Conservation (phyloP, 2,888 invertebrate species). For the Danaus chrysippus region DNA sequence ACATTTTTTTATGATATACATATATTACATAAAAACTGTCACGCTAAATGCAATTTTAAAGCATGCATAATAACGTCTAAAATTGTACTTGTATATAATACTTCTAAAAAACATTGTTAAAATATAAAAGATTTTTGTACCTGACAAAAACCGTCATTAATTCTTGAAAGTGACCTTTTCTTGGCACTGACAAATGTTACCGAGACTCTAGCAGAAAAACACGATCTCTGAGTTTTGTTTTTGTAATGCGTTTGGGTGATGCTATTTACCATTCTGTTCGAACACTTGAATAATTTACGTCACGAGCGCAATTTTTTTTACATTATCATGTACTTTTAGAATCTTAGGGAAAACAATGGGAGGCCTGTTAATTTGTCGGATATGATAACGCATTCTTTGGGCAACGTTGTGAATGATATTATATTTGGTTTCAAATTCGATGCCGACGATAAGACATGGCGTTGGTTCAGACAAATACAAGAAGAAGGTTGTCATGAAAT, state of each 20-base stretch:
- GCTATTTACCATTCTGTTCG: constrained; percentile 3
- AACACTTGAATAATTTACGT: constrained; percentile 15
- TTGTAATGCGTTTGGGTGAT: constrained; percentile 30
- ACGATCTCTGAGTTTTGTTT: constrained; percentile 39
- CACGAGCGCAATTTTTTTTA: constrained; percentile 21
- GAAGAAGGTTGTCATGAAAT: constrained; percentile 91
- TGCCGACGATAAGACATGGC: constrained; percentile 85
- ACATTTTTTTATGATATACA: neutral
- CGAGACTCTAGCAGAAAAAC: constrained; percentile 38
- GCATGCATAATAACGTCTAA: constrained; percentile 4
- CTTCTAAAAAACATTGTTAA: constrained; percentile 11
- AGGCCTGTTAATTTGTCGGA: constrained; percentile 71
- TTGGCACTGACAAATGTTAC: constrained; percentile 52
- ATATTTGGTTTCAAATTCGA: constrained; percentile 87
- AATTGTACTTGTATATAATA: constrained; percentile 15
- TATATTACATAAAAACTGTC: neutral
- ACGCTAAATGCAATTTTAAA: neutral
- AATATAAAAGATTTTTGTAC: constrained; percentile 28
- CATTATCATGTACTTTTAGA: constrained; percentile 44
- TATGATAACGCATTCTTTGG: constrained; percentile 83
- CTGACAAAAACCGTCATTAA: constrained; percentile 40
- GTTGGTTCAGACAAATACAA: constrained; percentile 86
- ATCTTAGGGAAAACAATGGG: constrained; percentile 48
- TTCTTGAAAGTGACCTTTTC: constrained; percentile 53
- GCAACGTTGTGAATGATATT: constrained; percentile 86